Conservation (phyloP, 2,113 vertebrate genomes). For the Aldabrachelys gigantea region DNA sequence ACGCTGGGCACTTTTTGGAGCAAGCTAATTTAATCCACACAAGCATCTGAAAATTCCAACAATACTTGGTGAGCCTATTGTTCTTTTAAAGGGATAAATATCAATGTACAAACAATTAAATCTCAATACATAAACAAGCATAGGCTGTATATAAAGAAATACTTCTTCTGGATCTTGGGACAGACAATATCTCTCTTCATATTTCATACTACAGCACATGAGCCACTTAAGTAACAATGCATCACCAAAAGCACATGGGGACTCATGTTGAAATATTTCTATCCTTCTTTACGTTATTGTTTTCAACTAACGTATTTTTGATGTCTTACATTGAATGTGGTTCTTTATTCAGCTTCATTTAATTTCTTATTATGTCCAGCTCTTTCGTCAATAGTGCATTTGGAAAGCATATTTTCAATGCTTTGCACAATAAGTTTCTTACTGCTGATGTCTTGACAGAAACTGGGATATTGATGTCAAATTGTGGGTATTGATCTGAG, state of each 20-base stretch:
- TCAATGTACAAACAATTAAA: background rate
- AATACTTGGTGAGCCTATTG: background rate
- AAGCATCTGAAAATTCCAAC: background rate
- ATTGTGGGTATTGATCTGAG: constrained; percentile 64
- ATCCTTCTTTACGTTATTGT: constrained; percentile 50
- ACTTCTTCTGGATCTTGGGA: background rate
- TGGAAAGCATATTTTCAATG: constrained; percentile 61
- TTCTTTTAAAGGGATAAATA: background rate
- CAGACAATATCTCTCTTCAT: background rate
- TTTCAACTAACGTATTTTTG: constrained; percentile 57
- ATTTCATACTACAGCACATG: background rate
- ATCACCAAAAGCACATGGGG: background rate
- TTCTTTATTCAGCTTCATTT: constrained; percentile 81
- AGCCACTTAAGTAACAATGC: background rate
- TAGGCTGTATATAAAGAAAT: background rate
- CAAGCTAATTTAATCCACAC: background rate
- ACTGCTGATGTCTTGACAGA: constrained; percentile 56
- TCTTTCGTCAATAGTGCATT: constrained; percentile 74
- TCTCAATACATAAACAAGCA: background rate
- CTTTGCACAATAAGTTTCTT: constrained; percentile 45
- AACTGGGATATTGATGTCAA: constrained; percentile 71
- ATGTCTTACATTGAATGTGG: constrained; percentile 21
- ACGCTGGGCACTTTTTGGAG: no score
- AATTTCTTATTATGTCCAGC: constrained; percentile 70
- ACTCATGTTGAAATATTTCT: background rate